A percentile compares a stretch with the other conserved stretches of the same genome.
Conservation (phyloP, 2,113 vertebrate species). For the Pogonocichla stellata region DNA sequence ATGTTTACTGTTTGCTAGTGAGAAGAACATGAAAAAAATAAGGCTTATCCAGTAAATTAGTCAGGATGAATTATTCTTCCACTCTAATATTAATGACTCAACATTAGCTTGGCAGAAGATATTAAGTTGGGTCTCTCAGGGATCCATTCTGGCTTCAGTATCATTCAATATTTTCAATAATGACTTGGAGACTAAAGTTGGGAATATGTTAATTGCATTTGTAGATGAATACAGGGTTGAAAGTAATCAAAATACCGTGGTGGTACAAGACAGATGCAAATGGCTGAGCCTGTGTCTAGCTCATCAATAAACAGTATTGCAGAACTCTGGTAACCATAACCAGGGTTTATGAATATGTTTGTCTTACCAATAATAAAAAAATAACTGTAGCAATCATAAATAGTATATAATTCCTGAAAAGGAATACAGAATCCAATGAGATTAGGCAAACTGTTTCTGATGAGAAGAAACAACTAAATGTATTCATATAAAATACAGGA, state of each 20-base stretch:
- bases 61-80: constrained; percentile 32
- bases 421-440: background rate
- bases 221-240: constrained; percentile 6
- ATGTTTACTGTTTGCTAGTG: background rate
- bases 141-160: constrained; percentile 20
- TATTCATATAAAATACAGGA: background rate
- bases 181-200: constrained; percentile 27
- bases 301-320: background rate
- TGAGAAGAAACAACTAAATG: background rate
- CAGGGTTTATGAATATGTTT: background rate
- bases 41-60: constrained; percentile 39
- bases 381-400: background rate
- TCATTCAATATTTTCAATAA: constrained; percentile 66
- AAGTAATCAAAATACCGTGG: background rate
- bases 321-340: background rate
- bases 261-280: background rate
- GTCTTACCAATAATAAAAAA: background rate
- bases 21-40: background rate
- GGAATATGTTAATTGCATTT: constrained; percentile 33
- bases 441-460: background rate
- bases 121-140: constrained; percentile 35
- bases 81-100: constrained; percentile 56
- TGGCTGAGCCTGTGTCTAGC: background rate
- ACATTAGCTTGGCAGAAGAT: constrained; percentile 50
- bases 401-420: background rate